These are phyloP conservation scores for Philopotamus ludificatus DNA, from an alignment of 1,140 invertebrate species.

Conservation along the genomic window DNA sequence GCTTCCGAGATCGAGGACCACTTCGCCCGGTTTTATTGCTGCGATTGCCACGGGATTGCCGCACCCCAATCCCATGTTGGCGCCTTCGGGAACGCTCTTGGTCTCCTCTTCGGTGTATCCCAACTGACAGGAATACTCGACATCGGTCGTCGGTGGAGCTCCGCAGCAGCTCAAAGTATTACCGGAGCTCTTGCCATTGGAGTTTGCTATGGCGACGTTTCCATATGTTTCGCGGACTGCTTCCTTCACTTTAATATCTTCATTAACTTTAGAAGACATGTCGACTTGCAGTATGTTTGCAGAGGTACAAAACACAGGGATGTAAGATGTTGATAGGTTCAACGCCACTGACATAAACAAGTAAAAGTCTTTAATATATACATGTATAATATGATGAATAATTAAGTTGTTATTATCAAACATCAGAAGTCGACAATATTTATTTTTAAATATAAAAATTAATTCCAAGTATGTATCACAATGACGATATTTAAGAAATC, in stretches of 20 bases:
- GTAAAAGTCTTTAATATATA: no score
- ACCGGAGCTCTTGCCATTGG: not conserved
- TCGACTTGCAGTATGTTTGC: no score
- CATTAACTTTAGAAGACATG: no score
- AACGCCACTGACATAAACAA: no score
- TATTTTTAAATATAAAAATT: no score
- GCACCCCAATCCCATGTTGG: not conserved
- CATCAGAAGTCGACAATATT: no score
- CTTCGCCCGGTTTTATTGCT: not conserved
- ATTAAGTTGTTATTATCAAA: no score
- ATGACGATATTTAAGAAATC: no score
- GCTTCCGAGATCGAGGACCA: not conserved
- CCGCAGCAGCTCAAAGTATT: not conserved
- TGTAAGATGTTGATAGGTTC: no score
- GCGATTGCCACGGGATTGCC: not conserved
- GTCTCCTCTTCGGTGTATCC: not conserved
- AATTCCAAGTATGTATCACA: no score
- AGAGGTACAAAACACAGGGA: no score
- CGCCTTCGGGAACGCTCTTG: not conserved
- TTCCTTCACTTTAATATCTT: conserved; percentile 1
- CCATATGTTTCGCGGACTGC: not conserved
- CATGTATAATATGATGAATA: no score
- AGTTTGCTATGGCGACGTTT: not conserved
- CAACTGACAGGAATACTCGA: not conserved
- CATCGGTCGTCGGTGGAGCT: not conserved